A percentile compares a stretch with the other conserved stretches of the same genome.
phyloP scores from a whole-genome alignment of 2,888 invertebrate genomes.

The Melanostoma scalare region DNA sequence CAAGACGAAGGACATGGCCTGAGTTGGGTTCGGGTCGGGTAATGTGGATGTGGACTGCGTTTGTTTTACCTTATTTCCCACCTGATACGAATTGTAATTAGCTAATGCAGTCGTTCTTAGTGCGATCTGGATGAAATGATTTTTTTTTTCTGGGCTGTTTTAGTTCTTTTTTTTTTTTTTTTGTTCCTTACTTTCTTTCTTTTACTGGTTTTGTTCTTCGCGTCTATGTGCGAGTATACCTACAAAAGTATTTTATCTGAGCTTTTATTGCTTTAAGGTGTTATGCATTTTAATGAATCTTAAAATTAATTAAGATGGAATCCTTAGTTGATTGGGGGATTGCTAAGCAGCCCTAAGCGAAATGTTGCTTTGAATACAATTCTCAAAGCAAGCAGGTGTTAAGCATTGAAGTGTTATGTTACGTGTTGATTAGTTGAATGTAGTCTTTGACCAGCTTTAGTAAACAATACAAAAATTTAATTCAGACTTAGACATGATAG shows the following conservation, averaged over 20 bases:
- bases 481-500: too few relatives aligned
- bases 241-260: background rate
- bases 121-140: background rate
- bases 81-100: conserved; percentile 62
- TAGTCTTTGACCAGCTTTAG: too few relatives aligned
- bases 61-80: conserved; percentile 26
- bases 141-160: too few relatives aligned
- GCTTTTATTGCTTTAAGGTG: conserved; percentile 7
- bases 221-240: background rate
- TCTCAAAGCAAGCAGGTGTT: background rate
- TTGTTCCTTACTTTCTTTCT: conserved; percentile 1
- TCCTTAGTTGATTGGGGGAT: background rate
- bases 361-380: background rate
- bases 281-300: conserved; percentile 19
- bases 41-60: background rate
- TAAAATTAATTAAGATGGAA: conserved; percentile 25
- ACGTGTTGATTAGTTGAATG: too few relatives aligned
- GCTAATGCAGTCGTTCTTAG: conserved; percentile 54
- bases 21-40: conserved; percentile 9
- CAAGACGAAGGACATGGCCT: conserved; percentile 4
- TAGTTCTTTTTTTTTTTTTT: background rate
- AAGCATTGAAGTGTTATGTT: background rate
- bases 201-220: background rate
- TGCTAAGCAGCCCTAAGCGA: background rate
- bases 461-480: too few relatives aligned